Conservation (phyloP, 1,140 invertebrate species). For the Trinorchestia longiramus region DNA sequence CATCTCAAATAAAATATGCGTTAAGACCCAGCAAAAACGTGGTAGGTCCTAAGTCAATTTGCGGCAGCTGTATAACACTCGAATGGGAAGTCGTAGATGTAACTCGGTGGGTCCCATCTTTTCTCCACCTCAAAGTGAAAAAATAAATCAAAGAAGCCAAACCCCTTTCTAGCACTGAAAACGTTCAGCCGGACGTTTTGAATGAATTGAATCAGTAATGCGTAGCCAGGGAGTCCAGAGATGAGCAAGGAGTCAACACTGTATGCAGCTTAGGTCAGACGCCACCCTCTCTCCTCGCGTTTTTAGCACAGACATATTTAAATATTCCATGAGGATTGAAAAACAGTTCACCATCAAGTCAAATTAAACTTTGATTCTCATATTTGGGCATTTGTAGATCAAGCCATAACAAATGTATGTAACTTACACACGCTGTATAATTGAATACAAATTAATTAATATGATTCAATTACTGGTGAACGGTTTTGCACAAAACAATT, state of each 20-base stretch:
- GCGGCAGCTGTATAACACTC: too few relatives aligned
- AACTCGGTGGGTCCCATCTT: too few relatives aligned
- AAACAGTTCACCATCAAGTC: background rate
- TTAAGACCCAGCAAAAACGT: too few relatives aligned
- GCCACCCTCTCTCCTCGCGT: background rate
- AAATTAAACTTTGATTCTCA: background rate
- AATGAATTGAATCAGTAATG: background rate
- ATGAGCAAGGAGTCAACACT: too few relatives aligned
- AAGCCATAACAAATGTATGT: too few relatives aligned
- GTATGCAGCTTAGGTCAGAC: background rate
- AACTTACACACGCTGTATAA: background rate
- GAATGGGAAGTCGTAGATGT: too few relatives aligned
- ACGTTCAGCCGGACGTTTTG: background rate
- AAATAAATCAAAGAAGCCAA: too few relatives aligned
- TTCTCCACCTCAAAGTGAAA: too few relatives aligned
- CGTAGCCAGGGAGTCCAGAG: background rate
- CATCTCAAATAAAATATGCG: too few relatives aligned
- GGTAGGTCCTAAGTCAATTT: too few relatives aligned
- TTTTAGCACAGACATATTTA: background rate
- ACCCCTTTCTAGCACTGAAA: background rate
- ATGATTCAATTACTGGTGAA: background rate
- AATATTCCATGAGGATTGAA: background rate
- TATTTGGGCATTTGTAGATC: background rate
- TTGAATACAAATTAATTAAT: background rate
- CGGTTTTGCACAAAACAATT: background rate